A percentile compares a stretch with the other conserved stretches of the same genome.
Conservation (phyloP, 2,888 invertebrate species). For the Thelaira solivaga region DNA sequence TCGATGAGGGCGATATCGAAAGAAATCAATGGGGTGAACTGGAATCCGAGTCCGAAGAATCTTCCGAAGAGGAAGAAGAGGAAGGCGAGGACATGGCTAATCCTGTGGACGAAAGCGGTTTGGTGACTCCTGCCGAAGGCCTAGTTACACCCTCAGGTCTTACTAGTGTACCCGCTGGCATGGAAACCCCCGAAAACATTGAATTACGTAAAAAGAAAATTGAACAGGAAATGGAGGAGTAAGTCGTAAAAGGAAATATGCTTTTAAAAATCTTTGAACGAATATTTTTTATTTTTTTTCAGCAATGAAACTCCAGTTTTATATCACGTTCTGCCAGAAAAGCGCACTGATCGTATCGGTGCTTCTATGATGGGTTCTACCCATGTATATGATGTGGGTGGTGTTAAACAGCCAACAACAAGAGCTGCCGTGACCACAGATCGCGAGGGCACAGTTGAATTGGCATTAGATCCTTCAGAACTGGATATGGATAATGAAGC, state of each 20-base stretch:
- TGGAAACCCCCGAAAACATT: conserved; percentile 99
- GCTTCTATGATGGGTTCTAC: conserved; percentile 98
- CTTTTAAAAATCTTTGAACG: background rate
- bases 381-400: conserved; percentile 96
- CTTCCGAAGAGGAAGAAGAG: conserved; percentile 83
- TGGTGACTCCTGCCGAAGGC: conserved; percentile 95
- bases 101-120: conserved; percentile 85
- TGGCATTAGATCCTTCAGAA: conserved; percentile 98
- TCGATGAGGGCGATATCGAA: conserved; percentile 93
- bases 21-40: conserved; percentile 97
- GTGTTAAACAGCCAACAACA: conserved; percentile 78
- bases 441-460: conserved; percentile 87
- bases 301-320: conserved; percentile 95
- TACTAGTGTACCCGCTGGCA: conserved; percentile 92
- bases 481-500: conserved; percentile 96
- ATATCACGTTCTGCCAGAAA: conserved; percentile 97
- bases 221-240: conserved; percentile 97
- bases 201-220: conserved; percentile 98
- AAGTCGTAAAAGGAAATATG: conserved; percentile 67
- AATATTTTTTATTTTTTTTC: conserved; percentile 50
- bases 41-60: conserved; percentile 87
- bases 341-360: conserved; percentile 91
- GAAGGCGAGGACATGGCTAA: conserved; percentile 80
- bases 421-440: conserved; percentile 76
- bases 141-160: conserved; percentile 96